Evolutionary conservation across 2,113 vertebrate species (phyloP).

Genomic region (Nerophis ophidion): DNA sequence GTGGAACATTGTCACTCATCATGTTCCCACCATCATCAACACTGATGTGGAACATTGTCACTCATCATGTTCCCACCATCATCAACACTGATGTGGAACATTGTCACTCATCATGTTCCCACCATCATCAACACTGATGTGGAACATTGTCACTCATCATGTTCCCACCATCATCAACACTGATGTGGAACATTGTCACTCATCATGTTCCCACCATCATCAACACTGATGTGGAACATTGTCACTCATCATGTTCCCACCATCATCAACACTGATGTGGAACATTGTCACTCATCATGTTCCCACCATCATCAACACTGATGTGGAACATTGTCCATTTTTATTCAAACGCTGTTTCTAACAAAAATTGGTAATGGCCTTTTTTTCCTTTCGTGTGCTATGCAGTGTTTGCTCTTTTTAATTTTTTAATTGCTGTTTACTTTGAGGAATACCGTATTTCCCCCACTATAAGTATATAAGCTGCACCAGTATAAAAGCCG

Average conservation of each 20-base stretch:
- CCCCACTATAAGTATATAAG: too few species aligned
- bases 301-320: slow-evolving; percentile 23
- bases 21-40: too few species aligned
- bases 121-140: neutral
- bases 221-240: too few species aligned
- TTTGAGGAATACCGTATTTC: slow-evolving; percentile 10
- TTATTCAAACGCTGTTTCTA: slow-evolving; percentile 44
- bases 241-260: too few species aligned
- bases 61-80: too few species aligned
- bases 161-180: slow-evolving; percentile 20
- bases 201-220: too few species aligned
- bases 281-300: slow-evolving; percentile 18
- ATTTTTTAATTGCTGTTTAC: slow-evolving; percentile 7
- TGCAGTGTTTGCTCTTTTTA: slow-evolving; percentile 30
- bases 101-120: too few species aligned
- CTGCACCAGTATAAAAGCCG: too few species aligned
- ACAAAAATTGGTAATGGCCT: slow-evolving; percentile 13
- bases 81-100: too few species aligned
- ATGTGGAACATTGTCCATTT: slow-evolving; percentile 37
- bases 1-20: too few species aligned
- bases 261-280: neutral
- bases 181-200: slow-evolving; percentile 36
- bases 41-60: too few species aligned
- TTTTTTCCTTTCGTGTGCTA: slow-evolving; percentile 30
- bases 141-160: slow-evolving; percentile 15